A percentile compares a stretch with the other conserved stretches of the same genome.
phyloP scores from a whole-genome alignment of 2,888 invertebrate genomes.

The Aphodius sticticus region DNA sequence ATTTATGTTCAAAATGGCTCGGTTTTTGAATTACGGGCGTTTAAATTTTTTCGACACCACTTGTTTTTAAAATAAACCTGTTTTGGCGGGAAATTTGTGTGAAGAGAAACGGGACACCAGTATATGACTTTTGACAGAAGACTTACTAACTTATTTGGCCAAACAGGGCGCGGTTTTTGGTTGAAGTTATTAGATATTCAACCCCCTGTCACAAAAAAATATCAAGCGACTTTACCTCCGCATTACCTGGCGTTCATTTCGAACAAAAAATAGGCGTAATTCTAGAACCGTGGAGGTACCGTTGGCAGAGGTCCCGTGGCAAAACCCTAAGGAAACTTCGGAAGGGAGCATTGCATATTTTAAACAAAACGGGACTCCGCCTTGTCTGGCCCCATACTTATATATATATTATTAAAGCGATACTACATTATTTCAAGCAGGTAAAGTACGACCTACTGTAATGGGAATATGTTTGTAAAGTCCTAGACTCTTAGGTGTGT shows the following conservation, averaged over 20 bases:
- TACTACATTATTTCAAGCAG: conserved; percentile 9
- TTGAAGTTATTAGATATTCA: not conserved
- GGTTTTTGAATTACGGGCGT: too few species aligned
- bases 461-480: not conserved
- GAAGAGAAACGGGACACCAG: not conserved
- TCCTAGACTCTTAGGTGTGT: not conserved
- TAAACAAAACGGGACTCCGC: not conserved
- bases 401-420: not conserved
- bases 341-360: not conserved
- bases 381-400: not conserved
- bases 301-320: not conserved
- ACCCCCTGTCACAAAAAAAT: not conserved
- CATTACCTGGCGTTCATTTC: not conserved
- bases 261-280: not conserved
- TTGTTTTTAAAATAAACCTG: too few species aligned
- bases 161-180: not conserved
- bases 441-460: not conserved
- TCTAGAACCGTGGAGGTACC: conserved; percentile 4
- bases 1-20: too few species aligned
- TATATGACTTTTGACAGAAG: not conserved
- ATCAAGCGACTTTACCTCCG: not conserved
- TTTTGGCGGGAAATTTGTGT: not conserved
- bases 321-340: not conserved
- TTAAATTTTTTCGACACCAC: too few species aligned
- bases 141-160: not conserved